A percentile compares a stretch with the other conserved stretches of the same genome.
phyloP scores from a whole-genome alignment of 2,797 vertebrate species.

The Oreonectes daqikongensis region DNA sequence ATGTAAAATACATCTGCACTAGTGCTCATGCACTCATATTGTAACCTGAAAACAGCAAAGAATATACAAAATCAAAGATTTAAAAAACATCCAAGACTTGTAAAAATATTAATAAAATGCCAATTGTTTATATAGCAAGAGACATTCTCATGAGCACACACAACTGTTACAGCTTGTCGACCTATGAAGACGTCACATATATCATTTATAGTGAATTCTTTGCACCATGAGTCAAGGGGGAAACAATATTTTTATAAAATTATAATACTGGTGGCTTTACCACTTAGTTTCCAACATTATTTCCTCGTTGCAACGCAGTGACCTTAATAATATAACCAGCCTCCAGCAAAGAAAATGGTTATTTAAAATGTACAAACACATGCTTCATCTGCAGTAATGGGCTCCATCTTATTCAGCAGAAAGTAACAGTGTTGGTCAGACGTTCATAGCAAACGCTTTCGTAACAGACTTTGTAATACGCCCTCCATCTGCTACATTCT shows the following conservation, averaged over 20 bases:
- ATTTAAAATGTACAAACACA: not conserved
- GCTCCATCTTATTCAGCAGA: not conserved
- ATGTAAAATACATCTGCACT: not conserved
- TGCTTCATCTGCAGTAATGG: not conserved
- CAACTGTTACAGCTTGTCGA: slow-evolving; percentile 1
- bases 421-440: not conserved
- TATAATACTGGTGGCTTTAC: slow-evolving; percentile 13
- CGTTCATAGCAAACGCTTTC: not conserved
- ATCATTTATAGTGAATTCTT: not conserved
- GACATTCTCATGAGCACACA: not conserved
- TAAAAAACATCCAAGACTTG: not conserved
- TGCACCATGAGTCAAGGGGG: not conserved
- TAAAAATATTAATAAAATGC: not conserved
- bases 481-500: not conserved
- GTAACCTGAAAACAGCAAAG: not conserved
- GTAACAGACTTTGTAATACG: not conserved
- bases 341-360: not conserved
- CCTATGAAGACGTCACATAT: not conserved
- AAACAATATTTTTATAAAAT: not conserved
- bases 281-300: slow-evolving; percentile 3
- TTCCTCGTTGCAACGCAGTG: slow-evolving; percentile 10
- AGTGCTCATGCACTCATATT: not conserved
- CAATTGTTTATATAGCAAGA: not conserved
- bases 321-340: slow-evolving; percentile 17
- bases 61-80: not conserved